Base-by-base conservation (phyloP, 2,797 vertebrate species). In the Enteromius unitaeniatus region DNA sequence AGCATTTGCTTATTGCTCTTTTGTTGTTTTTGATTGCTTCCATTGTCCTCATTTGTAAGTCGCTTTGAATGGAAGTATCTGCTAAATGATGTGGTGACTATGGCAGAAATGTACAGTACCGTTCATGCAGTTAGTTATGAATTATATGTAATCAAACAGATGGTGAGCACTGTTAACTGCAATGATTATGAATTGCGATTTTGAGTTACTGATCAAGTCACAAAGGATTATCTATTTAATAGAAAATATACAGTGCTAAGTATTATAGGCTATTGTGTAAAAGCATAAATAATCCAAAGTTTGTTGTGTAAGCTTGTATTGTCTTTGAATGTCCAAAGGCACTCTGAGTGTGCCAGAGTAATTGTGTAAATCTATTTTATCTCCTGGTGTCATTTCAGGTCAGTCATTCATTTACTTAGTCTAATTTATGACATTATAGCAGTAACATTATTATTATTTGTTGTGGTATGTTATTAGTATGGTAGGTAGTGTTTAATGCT, bases 391-490 rank as follows among this genome's bases (percentile, higher is more conserved):
- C 47, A 34, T 68, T 76, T 68, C 26, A 69, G 73, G 53, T 77
- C 23, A 77, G 37, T 42, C 19, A 65, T 28, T 78, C 74, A 70
- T 69, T 60, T 70, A 83, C 37, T 80, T 79, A 78, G 42, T 49
- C 62, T 58, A 76, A 83, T 83, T 83, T 83, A 60, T 68, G 17
- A 40, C 19, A 58, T 53, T 70, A 23, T 47, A 55, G 21, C 45
- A 55, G 60, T 53, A 55, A 83, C 73, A 83, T 47, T 26, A 31
- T n/a, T 67, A 15, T 79, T 49, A 58, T 84, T 79, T 58, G 34
- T 75, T 78, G 60, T 86, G 34, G 34, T 68, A 26, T 64, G 34
- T 81, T 86, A 76, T 73, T 87, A 82, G 68, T 84, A 74, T 77
- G 37, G 65, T 74, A 73, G 65, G 53, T 84, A 74, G 58, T 60